Evolutionary conservation across 2,113 vertebrate genomes (phyloP).

Genomic region (Progne subis): DNA sequence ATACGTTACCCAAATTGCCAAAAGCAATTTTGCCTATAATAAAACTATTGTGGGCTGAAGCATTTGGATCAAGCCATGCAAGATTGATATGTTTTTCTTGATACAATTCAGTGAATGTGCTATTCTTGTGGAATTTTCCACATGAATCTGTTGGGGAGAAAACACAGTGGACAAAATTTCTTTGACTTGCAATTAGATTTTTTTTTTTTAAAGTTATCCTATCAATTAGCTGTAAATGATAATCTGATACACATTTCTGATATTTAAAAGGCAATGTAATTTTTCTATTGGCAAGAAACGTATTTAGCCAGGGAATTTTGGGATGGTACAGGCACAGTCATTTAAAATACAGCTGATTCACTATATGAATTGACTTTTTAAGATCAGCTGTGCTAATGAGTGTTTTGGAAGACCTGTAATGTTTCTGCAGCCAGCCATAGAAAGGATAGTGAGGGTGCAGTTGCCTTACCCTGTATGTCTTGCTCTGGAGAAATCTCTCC

Average conservation of each 20-base stretch:
- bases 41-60: neutral
- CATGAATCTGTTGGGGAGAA: neutral
- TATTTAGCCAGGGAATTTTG: neutral
- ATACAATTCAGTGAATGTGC: neutral
- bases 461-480: neutral
- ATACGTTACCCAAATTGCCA: neutral
- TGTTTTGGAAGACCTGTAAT: neutral
- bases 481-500: neutral
- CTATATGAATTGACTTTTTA: neutral
- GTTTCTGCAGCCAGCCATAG: neutral
- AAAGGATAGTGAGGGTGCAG: neutral
- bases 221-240: neutral
- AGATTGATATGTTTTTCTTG: slow-evolving; percentile 1
- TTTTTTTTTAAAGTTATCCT: neutral
- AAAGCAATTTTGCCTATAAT: neutral
- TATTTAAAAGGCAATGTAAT: neutral
- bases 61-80: neutral
- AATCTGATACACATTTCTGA: neutral
- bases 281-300: neutral
- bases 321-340: neutral
- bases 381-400: neutral
- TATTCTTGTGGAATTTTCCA: neutral
- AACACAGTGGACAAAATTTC: neutral
- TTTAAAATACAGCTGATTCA: neutral
- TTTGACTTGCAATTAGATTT: neutral